Conservation (phyloP, 2,797 vertebrate species). For the Chelon labrosus region DNA sequence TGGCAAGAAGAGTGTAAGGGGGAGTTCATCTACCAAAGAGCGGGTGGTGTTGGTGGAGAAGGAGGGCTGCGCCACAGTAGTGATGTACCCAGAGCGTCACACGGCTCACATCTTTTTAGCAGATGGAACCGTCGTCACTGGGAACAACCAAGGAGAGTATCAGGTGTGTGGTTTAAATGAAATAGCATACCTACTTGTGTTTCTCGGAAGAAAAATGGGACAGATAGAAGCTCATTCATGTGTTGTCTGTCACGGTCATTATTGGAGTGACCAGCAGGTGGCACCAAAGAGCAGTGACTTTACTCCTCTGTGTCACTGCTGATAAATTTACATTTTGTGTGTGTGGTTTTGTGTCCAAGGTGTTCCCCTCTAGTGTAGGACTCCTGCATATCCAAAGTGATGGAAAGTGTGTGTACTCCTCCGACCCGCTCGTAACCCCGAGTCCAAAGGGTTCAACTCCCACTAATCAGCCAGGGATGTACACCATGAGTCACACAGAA, state of each 20-base stretch:
- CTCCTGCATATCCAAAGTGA: slow-evolving; percentile 86
- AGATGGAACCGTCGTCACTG: slow-evolving; percentile 90
- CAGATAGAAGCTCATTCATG: neutral
- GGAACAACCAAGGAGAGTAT: slow-evolving; percentile 86
- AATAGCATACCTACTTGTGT: neutral
- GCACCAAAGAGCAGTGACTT: slow-evolving; percentile 5
- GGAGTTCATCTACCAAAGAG: slow-evolving; percentile 65
- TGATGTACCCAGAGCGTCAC: slow-evolving; percentile 85
- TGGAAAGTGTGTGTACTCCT: slow-evolving; percentile 86
- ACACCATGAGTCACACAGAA: slow-evolving; percentile 88
- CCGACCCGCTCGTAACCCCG: slow-evolving; percentile 44
- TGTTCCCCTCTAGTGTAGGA: slow-evolving; percentile 84
- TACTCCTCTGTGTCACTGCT: neutral
- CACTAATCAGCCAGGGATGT: slow-evolving; percentile 80
- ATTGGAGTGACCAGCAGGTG: slow-evolving; percentile 2
- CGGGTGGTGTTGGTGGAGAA: slow-evolving; percentile 88
- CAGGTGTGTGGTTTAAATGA: slow-evolving; percentile 82
- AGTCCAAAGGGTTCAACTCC: slow-evolving; percentile 24
- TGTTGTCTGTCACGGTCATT: neutral
- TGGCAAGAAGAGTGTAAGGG: slow-evolving; percentile 2
- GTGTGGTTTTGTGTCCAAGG: slow-evolving; percentile 73
- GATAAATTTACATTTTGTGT: neutral
- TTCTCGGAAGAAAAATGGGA: neutral
- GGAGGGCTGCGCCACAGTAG: slow-evolving; percentile 87
- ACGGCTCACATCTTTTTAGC: slow-evolving; percentile 85